phyloP scores from a whole-genome alignment of 1,140 invertebrate genomes.

The Metopolophium dirhodum region DNA sequence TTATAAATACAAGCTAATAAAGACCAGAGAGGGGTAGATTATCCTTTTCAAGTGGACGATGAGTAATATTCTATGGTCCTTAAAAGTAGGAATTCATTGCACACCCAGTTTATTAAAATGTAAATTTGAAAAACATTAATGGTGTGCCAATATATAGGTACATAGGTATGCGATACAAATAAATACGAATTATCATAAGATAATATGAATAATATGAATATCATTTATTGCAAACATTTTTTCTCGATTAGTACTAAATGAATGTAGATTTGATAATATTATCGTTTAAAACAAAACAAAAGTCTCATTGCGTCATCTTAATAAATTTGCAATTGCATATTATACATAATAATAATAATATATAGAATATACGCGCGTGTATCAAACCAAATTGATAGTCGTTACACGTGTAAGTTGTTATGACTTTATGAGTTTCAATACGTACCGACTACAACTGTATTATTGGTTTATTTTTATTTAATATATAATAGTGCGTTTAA shows the following conservation, averaged over 20 bases:
- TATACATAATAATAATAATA: neutral
- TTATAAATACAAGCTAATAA: no score
- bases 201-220: neutral
- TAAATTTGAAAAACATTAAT: no score
- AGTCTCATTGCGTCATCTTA: neutral
- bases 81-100: no score
- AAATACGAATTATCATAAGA: neutral
- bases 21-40: no score
- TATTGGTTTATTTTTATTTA: slow-evolving; percentile 13
- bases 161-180: neutral
- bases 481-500: neutral
- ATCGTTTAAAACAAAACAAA: neutral
- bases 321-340: neutral
- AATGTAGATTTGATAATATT: neutral
- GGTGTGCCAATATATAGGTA: no score
- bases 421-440: neutral
- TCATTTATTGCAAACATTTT: neutral
- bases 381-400: neutral
- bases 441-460: neutral
- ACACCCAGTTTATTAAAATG: no score
- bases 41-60: no score
- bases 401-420: neutral
- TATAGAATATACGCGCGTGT: neutral
- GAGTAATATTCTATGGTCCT: no score
- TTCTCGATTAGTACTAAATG: neutral